Conservation (phyloP, 2,797 vertebrate species). For the Lacerta viridis region DNA sequence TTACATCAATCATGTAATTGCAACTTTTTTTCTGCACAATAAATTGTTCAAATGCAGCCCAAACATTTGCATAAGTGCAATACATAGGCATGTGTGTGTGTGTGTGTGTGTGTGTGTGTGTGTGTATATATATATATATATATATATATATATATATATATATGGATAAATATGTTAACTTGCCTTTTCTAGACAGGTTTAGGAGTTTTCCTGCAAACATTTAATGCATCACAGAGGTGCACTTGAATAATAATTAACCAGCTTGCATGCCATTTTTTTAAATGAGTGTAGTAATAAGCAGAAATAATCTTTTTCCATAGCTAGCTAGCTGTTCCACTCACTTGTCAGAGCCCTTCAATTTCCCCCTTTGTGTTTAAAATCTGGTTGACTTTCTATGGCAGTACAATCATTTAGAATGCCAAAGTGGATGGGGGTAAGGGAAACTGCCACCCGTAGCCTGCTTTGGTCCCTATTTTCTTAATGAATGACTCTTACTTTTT, state of each 20-base stretch:
- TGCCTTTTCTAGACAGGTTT: not conserved
- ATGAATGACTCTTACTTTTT: too few species aligned
- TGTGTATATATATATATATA: too few species aligned
- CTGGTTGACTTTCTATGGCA: slow-evolving; percentile 16
- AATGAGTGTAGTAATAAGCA: not conserved
- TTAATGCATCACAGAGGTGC: not conserved
- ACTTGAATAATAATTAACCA: slow-evolving; percentile 22
- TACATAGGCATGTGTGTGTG: not conserved
- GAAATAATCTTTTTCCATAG: not conserved
- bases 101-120: too few species aligned
- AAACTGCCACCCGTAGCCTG: not conserved
- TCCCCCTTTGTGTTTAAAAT: not conserved
- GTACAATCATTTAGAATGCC: not conserved
- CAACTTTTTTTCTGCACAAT: not conserved
- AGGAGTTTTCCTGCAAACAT: not conserved
- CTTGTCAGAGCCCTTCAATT: not conserved
- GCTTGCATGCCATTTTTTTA: slow-evolving; percentile 8
- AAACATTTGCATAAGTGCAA: not conserved
- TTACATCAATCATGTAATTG: not conserved
- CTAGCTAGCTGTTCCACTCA: slow-evolving; percentile 6
- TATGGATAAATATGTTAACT: not conserved
- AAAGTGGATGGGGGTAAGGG: not conserved
- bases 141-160: too few species aligned
- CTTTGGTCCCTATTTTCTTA: not conserved
- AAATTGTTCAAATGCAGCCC: slow-evolving; percentile 10